Base-by-base conservation (phyloP, 2,113 vertebrate genomes). In the Rhombomys opimus region DNA sequence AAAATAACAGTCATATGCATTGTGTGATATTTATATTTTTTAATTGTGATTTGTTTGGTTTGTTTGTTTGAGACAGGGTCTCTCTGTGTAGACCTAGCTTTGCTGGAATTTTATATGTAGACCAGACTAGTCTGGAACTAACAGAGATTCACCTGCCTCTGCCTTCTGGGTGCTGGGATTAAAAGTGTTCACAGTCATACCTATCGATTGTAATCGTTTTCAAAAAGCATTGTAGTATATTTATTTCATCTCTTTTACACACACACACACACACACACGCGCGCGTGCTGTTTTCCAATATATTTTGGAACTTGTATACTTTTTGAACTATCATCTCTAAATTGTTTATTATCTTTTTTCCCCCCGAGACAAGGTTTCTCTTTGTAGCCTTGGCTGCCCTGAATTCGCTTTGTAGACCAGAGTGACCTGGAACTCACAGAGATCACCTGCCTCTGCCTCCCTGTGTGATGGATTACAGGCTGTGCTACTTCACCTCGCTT, bases 231-330 rank as follows among this genome's bases (percentile, higher is more conserved):
- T 78, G 46, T 46, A 46, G 46, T 46, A 46, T 46, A 46, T 46
- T 78, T 96, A 52, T 88, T 89, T 46, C 2, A 3, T 82, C 10
- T 90, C 18, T 88, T 80, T 90, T 17, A 57, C 2, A 46, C 13
- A 41, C 12, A 50, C 2, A 50, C 23, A 76, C 75, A 76, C 41
- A 30, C 13, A 77, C 25, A 76, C 11, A 50, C 41, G 15, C 9
- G 8, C 13, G 30, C 46, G 3, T 0, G 30, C 1, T 75, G 22
- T 88, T 90, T 88, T 85, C 75, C 76, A 52, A 88, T 52, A 72
- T 14, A 25, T 73, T 75, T 96, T 95, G 61, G 73, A 92, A 91
- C 41, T 93, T 95, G 12, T 38, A 63, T n/a, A 61, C 25, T 30
- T 67, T 23, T 52, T 93, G 38, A 70, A 46, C 9, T 82, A 7